These are phyloP conservation scores for Tholera decimalis DNA, from an alignment of 2,888 invertebrate species.

Conservation along the genomic window DNA sequence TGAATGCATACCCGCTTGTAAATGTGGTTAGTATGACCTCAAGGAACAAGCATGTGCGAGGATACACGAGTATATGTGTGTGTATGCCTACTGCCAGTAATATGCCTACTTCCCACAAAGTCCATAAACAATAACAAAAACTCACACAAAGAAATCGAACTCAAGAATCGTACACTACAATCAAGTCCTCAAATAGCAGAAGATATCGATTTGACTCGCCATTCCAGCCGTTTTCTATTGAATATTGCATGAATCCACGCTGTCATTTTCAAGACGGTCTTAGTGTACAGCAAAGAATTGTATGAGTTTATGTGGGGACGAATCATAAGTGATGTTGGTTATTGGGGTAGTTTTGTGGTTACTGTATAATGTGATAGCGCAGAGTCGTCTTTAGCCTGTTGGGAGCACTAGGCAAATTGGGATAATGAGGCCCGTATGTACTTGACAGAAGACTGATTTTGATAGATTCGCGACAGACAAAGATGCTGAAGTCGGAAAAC, in stretches of 20 bases:
- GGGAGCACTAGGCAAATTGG: no score
- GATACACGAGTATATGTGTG: no score
- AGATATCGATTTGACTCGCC: slow-evolving; percentile 59
- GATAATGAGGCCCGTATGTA: no score
- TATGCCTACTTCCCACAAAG: not conserved
- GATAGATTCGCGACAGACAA: no score
- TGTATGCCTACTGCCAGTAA: not conserved
- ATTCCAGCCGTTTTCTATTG: slow-evolving; percentile 41
- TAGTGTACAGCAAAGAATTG: slow-evolving; percentile 19
- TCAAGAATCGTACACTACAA: slow-evolving; percentile 33
- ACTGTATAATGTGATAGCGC: not conserved
- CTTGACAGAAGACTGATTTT: no score
- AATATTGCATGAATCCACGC: slow-evolving; percentile 61
- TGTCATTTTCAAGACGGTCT: slow-evolving; percentile 54
- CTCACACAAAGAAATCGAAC: slow-evolving; percentile 2
- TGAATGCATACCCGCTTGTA: no score
- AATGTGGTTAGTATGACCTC: no score
- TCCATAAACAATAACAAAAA: slow-evolving; percentile 18
- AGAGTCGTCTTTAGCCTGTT: no score
- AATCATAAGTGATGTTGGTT: slow-evolving; percentile 28
- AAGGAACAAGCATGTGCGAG: no score
- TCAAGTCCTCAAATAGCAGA: slow-evolving; percentile 54
- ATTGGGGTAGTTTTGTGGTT: slow-evolving; percentile 15
- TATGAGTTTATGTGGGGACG: slow-evolving; percentile 29
- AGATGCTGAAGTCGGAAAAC: no score